Conservation (phyloP, 2,797 vertebrate genomes). For the Cetoscarus ocellatus region DNA sequence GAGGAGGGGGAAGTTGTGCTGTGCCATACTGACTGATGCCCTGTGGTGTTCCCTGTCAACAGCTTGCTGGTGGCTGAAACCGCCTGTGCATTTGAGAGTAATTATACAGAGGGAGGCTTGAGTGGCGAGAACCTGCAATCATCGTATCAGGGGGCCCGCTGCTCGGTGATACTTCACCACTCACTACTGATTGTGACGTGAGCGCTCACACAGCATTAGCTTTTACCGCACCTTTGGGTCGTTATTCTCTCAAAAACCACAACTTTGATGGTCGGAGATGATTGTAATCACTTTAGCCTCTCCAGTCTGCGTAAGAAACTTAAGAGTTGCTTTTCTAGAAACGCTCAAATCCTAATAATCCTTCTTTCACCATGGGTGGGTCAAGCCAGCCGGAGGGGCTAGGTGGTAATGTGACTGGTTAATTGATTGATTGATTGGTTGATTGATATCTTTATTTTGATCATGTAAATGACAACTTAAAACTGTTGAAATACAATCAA, state of each 20-base stretch:
- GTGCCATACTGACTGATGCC: slow-evolving; percentile 26
- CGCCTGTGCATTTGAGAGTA: slow-evolving; percentile 41
- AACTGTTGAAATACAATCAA: too few species aligned
- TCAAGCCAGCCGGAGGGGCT: too few species aligned
- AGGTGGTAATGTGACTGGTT: too few species aligned
- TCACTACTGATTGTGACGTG: slow-evolving; percentile 16
- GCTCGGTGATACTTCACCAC: slow-evolving; percentile 19
- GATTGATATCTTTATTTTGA: too few species aligned
- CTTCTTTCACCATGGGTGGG: too few species aligned
- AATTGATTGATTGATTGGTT: too few species aligned
- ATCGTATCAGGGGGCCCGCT: slow-evolving; percentile 38
- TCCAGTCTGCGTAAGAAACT: too few species aligned
- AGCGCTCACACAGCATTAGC: background rate
- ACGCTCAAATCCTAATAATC: too few species aligned
- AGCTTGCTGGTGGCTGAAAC: slow-evolving; percentile 41
- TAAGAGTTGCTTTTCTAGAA: too few species aligned
- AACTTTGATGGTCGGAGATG: background rate
- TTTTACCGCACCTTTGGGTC: background rate
- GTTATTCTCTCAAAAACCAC: background rate
- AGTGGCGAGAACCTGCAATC: slow-evolving; percentile 59
- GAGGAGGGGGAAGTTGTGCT: slow-evolving; percentile 3
- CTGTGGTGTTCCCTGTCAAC: slow-evolving; percentile 42
- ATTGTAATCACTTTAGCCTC: too few species aligned
- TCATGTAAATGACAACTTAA: too few species aligned
- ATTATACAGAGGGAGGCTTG: slow-evolving; percentile 45